Conservation (phyloP, 2,888 invertebrate species). For the Athrips mouffetella region DNA sequence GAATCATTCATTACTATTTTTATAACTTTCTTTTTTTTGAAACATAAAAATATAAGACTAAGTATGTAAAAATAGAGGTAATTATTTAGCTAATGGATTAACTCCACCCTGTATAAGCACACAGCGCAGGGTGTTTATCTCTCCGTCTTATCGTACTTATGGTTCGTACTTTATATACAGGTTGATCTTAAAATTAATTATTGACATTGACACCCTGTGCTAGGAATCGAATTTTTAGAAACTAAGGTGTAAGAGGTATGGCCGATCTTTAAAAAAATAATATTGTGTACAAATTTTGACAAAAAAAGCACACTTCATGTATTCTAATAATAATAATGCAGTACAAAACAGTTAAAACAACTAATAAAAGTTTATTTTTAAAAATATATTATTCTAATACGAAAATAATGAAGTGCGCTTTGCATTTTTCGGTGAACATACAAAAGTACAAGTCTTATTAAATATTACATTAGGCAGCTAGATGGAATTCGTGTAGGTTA, state of each 20-base stretch:
- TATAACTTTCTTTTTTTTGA: too few relatives aligned
- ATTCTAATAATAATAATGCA: neutral
- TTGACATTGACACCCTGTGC: slow-evolving; percentile 22
- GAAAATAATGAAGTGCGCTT: slow-evolving; percentile 2
- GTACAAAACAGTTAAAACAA: neutral
- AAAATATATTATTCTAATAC: neutral
- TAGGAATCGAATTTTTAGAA: slow-evolving; percentile 17
- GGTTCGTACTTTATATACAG: neutral
- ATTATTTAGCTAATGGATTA: too few relatives aligned
- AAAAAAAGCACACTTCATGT: neutral
- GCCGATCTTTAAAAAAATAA: too few relatives aligned
- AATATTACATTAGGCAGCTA: slow-evolving; percentile 39
- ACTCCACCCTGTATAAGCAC: neutral
- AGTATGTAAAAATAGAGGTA: too few relatives aligned
- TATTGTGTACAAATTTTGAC: neutral
- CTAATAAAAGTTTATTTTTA: neutral
- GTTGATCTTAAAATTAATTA: neutral
- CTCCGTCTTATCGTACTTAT: slow-evolving; percentile 5
- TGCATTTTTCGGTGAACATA: neutral
- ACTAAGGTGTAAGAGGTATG: neutral
- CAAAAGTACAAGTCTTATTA: slow-evolving; percentile 27
- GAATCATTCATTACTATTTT: neutral
- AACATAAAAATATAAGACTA: too few relatives aligned
- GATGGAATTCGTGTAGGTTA: slow-evolving; percentile 33
- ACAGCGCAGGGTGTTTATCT: slow-evolving; percentile 4